Evolutionary conservation across 1,140 invertebrate genomes (phyloP).

Genomic region (Lepidurus packardi): DNA sequence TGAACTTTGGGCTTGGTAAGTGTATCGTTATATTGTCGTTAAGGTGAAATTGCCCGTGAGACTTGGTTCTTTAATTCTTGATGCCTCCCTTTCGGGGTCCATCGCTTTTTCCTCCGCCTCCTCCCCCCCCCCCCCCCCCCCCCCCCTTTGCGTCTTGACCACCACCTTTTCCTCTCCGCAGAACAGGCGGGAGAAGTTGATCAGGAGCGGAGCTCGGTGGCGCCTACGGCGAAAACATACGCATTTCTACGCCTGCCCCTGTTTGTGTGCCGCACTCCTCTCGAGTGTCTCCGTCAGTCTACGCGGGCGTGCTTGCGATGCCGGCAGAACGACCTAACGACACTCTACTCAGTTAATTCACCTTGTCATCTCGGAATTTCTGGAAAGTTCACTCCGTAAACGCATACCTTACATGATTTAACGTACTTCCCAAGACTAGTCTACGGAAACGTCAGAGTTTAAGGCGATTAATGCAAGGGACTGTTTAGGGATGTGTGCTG

Average conservation of each 20-base stretch:
- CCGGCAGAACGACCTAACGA: not conserved
- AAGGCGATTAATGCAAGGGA: not conserved
- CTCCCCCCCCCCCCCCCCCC: not conserved
- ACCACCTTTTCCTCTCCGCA: not conserved
- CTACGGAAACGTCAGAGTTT: not conserved
- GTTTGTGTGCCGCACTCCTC: not conserved
- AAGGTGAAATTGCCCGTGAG: not conserved
- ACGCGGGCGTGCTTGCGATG: not conserved
- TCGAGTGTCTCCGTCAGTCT: not conserved
- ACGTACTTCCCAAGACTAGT: not conserved
- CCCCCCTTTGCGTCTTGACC: slow-evolving; percentile 13
- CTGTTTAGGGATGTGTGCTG: not conserved
- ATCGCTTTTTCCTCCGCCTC: not conserved
- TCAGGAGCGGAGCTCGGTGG: not conserved
- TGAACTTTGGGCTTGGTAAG: not conserved
- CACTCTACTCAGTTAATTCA: not conserved
- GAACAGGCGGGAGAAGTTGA: slow-evolving; percentile 18
- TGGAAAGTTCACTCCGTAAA: too few relatives aligned
- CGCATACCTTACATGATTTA: too few relatives aligned
- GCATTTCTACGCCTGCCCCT: not conserved
- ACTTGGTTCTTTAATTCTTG: not conserved
- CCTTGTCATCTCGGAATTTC: too few relatives aligned
- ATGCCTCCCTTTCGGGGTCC: not conserved
- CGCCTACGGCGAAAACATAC: slow-evolving; percentile 14
- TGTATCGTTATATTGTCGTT: not conserved